Evolutionary conservation across 2,888 invertebrate species (phyloP).

Genomic region (Mesorhabditis spiculigera): DNA sequence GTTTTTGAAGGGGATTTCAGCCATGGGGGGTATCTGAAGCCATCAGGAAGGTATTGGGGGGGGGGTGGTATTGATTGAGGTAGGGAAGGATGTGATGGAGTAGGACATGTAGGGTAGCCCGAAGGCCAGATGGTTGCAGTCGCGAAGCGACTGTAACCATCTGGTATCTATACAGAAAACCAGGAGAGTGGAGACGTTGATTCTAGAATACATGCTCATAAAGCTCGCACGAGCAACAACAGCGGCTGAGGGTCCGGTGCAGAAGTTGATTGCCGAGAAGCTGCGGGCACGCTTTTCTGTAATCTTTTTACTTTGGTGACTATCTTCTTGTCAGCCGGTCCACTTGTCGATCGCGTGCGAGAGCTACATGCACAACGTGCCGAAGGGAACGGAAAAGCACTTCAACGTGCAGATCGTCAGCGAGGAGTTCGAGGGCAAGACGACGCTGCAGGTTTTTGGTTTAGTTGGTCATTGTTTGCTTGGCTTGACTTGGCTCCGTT

Average conservation of each 20-base stretch:
- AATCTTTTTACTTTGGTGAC: not conserved
- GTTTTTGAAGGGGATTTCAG: too few species aligned
- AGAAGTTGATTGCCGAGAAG: conserved; percentile 26
- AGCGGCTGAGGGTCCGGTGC: conserved; percentile 32
- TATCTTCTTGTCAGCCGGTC: conserved; percentile 63
- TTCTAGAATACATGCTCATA: conserved; percentile 11
- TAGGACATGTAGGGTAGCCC: too few species aligned
- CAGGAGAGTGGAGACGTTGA: not conserved
- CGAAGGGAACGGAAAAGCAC: conserved; percentile 85
- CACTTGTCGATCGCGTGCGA: conserved; percentile 84
- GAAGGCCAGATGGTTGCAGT: too few species aligned
- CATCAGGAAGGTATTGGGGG: too few species aligned
- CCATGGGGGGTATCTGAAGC: too few species aligned
- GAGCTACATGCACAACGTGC: conserved; percentile 91
- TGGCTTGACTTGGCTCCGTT: conserved; percentile 59
- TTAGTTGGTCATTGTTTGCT: not conserved
- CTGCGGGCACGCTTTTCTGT: conserved; percentile 25
- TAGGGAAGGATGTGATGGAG: too few species aligned
- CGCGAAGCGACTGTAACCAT: too few species aligned
- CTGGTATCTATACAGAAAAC: conserved; percentile 7
- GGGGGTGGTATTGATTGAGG: too few species aligned
- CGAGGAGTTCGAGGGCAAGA: conserved; percentile 60
- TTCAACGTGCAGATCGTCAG: conserved; percentile 88
- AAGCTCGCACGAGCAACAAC: conserved; percentile 15
- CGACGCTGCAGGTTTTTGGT: conserved; percentile 27